Evolutionary conservation across 2,797 vertebrate genomes (phyloP).

Genomic region (Taenioides sp.): DNA sequence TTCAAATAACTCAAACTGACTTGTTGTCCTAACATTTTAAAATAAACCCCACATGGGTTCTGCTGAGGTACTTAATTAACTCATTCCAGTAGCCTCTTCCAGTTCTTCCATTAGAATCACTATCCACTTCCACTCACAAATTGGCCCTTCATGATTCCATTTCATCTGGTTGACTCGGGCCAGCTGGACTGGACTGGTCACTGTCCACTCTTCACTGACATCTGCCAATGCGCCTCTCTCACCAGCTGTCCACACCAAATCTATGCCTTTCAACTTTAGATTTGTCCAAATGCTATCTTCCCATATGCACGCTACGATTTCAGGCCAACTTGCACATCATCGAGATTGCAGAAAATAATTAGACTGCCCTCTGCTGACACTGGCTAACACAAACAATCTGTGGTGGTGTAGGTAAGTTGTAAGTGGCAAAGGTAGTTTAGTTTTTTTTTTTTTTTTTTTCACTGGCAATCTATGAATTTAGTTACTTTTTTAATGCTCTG

Average conservation of each 20-base stretch:
- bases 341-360: slow-evolving; percentile 1
- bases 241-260: slow-evolving; percentile 10
- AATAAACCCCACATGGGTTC: background rate
- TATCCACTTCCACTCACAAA: slow-evolving; percentile 12
- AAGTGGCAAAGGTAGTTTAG: too few species aligned
- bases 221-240: slow-evolving; percentile 1
- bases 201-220: slow-evolving; percentile 1
- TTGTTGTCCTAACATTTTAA: background rate
- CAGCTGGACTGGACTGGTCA: slow-evolving; percentile 9
- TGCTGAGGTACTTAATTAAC: background rate
- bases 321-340: background rate
- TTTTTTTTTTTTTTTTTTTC: background rate
- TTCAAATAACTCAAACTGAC: background rate
- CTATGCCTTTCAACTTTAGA: slow-evolving; percentile 15
- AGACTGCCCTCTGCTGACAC: background rate
- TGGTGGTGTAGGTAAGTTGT: background rate
- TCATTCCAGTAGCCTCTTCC: background rate
- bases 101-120: slow-evolving; percentile 9
- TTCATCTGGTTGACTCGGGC: slow-evolving; percentile 1
- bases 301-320: background rate
- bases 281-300: background rate
- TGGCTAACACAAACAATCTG: background rate
- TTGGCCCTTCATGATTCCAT: slow-evolving; percentile 6
- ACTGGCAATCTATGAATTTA: too few species aligned
- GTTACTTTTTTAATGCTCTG: too few species aligned